Evolutionary conservation across 2,113 vertebrate species (phyloP).

Genomic region (Pollachius pollachius): DNA sequence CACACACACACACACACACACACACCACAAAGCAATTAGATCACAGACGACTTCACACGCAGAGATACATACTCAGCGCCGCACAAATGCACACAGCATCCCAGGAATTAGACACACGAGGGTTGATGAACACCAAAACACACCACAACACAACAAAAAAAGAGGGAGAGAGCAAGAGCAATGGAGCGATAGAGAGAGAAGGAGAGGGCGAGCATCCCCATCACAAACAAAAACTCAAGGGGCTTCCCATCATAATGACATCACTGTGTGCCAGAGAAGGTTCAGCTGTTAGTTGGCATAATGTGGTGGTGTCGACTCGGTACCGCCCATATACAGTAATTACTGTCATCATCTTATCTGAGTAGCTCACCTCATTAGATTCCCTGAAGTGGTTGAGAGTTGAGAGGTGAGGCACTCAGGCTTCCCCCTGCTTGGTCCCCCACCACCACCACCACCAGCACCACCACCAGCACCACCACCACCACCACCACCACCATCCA

Average conservation of each 20-base stretch:
- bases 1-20: constrained; percentile 2
- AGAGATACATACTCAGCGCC: background rate
- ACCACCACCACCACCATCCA: too few relatives aligned
- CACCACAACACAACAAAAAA: fast-evolving
- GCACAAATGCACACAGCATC: constrained; percentile 2
- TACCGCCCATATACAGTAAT: background rate
- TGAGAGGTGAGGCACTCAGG: constrained; percentile 19
- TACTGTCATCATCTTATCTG: constrained; percentile 20
- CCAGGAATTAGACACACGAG: background rate
- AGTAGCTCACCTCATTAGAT: constrained; percentile 37
- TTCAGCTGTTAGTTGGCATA: constrained; percentile 11
- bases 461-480: too few relatives aligned
- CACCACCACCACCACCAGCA: too few relatives aligned
- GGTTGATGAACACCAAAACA: background rate
- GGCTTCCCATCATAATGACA: background rate
- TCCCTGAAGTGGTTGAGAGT: constrained; percentile 18
- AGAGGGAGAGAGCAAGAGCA: background rate
- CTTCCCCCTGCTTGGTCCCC: background rate
- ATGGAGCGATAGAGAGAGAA: background rate
- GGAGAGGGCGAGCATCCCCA: background rate
- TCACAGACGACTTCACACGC: background rate
- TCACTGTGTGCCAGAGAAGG: constrained; percentile 13
- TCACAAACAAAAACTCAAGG: background rate
- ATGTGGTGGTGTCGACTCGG: constrained; percentile 1
- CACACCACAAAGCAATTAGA: background rate